These are phyloP conservation scores for Hippoglossus hippoglossus DNA, from an alignment of 2,797 vertebrate species.

Conservation along the genomic window DNA sequence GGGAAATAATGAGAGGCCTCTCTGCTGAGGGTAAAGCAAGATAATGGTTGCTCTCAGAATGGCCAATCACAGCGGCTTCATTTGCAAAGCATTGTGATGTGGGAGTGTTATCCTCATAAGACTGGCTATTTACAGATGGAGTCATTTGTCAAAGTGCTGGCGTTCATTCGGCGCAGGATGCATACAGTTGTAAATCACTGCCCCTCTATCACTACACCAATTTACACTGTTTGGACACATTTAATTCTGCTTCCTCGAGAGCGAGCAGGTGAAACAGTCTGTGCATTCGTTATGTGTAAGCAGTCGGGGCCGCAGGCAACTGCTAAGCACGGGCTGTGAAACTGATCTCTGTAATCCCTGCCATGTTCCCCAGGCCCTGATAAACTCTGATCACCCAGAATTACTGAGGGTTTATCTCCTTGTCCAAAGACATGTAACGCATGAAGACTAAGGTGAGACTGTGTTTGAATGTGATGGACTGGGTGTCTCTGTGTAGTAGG, in stretches of 20 bases:
- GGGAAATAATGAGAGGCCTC: constrained; percentile 33
- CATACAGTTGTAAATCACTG: background rate
- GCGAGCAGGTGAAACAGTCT: background rate
- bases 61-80: constrained; percentile 27
- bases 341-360: background rate
- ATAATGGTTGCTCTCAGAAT: constrained; percentile 25
- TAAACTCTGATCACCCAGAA: background rate
- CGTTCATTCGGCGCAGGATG: background rate
- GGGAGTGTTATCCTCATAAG: constrained; percentile 7
- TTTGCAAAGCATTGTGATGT: constrained; percentile 9
- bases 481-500: background rate
- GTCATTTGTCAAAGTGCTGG: constrained; percentile 41
- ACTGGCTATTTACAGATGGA: constrained; percentile 3
- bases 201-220: background rate
- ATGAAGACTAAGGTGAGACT: background rate
- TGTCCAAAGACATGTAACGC: background rate
- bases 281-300: background rate
- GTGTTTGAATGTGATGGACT: background rate
- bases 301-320: background rate
- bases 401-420: background rate
- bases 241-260: background rate
- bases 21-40: constrained; percentile 8
- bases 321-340: background rate
- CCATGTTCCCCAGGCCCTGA: background rate
- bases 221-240: background rate